A percentile compares a stretch with the other conserved stretches of the same genome.
Evolutionary conservation across 2,113 vertebrate genomes (phyloP).

Genomic region (Cinclus cinclus): DNA sequence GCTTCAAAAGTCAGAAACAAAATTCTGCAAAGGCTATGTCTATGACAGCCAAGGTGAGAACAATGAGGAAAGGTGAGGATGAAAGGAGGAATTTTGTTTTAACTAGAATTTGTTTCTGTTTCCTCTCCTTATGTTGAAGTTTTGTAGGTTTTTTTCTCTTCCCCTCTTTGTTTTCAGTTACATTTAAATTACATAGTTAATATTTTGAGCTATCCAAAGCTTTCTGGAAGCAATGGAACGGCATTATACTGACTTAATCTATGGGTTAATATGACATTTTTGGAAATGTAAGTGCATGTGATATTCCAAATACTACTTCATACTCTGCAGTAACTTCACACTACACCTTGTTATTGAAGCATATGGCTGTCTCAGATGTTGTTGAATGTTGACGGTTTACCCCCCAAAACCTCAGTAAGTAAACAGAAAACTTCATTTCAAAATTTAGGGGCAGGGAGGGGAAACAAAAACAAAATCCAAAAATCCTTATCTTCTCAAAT

Average conservation of each 20-base stretch:
- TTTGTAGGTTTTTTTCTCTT: accelerated
- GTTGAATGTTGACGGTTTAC: neutral
- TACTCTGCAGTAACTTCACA: neutral
- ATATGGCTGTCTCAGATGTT: neutral
- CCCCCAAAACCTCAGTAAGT: neutral
- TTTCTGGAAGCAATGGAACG: neutral
- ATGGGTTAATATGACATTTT: neutral
- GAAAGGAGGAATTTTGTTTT: neutral
- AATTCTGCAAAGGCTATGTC: neutral
- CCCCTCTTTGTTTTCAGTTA: neutral
- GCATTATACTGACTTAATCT: neutral
- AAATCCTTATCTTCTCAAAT: neutral
- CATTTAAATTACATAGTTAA: neutral
- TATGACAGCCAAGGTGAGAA: neutral
- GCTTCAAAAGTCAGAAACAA: neutral
- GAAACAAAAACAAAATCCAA: neutral
- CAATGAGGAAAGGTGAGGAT: neutral
- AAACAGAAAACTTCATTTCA: neutral
- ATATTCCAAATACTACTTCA: neutral
- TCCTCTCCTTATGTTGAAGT: neutral
- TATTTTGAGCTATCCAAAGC: neutral
- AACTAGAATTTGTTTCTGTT: neutral
- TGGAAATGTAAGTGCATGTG: neutral
- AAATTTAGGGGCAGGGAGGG: accelerated
- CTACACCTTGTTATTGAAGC: neutral